Base-by-base conservation (phyloP, 2,797 vertebrate species). In the Cottoperca gobio region DNA sequence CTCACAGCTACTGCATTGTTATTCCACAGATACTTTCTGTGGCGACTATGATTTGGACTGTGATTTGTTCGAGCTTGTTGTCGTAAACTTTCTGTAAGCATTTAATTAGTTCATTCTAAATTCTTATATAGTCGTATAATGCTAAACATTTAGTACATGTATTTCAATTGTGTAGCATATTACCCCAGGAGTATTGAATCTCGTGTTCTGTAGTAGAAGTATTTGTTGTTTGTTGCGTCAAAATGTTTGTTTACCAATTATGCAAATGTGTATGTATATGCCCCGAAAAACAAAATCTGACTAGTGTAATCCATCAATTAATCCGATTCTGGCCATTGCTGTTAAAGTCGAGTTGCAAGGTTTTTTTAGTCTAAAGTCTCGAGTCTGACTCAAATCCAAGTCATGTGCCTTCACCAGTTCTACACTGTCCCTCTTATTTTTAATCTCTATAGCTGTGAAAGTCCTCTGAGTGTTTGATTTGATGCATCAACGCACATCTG, bases 401-500 rank as follows among this genome's bases (percentile, higher is more conserved):
- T n/a, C n/a, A n/a, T n/a, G 6, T 33, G 13, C 33, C n/a, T 57
- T 48, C 17, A 11, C 16, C 10, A 17, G 42, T 57, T 77, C n/a
- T 45, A 6, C n/a, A 35, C n/a, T 42, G 7, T 60, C 23, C 39
- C 5, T 57, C 16, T 54, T 39, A 23, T 52, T 60, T 71, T 53
- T 26, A 60, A 12, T 57, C 23, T 43, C 42, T 17, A 31, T 43
- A 49, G 6, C 31, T 65, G 49, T 39, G 5, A 70, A 80, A 63
- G 45, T 61, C 71, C 45, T 70, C 43, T 40, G 8, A 64, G 24
- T 60, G 31, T 73, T 57, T 39, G 52, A 70, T 53, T 69, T 54
- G 14, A 40, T 42, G 40, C 54, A 59, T 53, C 61, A 28, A 26
- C 52, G 50, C 46, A 49, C 49, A 31, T 31, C 54, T 61, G 50